Base-by-base conservation (phyloP, 2,888 invertebrate genomes). In the Yponomeuta sedellus region DNA sequence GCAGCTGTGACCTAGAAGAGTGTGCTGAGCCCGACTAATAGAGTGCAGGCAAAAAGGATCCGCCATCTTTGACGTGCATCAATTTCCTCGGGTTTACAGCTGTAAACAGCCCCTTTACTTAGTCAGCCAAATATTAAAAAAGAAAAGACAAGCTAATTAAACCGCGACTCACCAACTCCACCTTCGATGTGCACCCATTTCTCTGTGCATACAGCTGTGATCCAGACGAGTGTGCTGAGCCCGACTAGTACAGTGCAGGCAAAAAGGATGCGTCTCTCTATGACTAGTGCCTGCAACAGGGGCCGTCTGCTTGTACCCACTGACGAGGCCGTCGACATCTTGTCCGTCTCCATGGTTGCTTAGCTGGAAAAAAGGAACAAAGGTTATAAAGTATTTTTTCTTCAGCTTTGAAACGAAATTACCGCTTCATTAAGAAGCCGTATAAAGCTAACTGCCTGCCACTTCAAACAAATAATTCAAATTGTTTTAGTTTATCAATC, bases 1-100 rank as follows among this genome's bases (percentile, higher is more conserved):
- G 96, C 94, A 25, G 96, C 95, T 16, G 94, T 85, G 61, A 94
- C 93, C 96, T 96, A 96, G 58, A 95, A 77, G 66, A 95, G 91
- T 4, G 94, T 90, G 28, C 93, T 93, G 0, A 96, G 74, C 0
- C 94, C 94, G 61, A 95, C 92, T 12, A 95, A 83, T 12, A 93
- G 80, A 0, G 95, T 96, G 75, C 95, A 95, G 0, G 92, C 94
- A 66, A 96, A 92, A 44, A 96, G 92, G n/a, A 95, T 91, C 12
- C 95, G 91, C 64, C 95, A 28, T 5, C 28, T 28, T 28, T 28
- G 28, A 28, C n/a, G n/a, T n/a, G n/a, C n/a, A n/a, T n/a, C n/a
- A n/a, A n/a, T n/a, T n/a, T n/a, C n/a, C n/a, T n/a, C n/a, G n/a
- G n/a, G n/a, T n/a, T n/a, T n/a, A n/a, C n/a, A n/a, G n/a, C n/a